These are phyloP conservation scores for Cheilosia urbana DNA, from an alignment of 2,888 invertebrate genomes.

Conservation along the genomic window DNA sequence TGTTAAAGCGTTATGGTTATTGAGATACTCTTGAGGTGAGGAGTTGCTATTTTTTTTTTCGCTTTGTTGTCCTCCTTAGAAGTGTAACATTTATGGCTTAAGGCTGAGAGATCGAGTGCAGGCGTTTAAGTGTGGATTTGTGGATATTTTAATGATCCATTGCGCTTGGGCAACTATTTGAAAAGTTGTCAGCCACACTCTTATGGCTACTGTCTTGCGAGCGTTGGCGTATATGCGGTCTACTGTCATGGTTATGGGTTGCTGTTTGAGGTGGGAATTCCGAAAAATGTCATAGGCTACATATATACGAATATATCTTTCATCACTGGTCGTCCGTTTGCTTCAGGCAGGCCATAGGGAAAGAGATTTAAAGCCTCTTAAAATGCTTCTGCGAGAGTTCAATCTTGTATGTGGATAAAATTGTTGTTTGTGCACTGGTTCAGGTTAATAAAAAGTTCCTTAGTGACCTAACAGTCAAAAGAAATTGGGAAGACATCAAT, in stretches of 20 bases:
- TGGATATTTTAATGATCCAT: conserved; percentile 12
- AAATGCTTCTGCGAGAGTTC: too few species aligned
- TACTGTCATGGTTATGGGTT: not conserved
- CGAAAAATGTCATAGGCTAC: too few species aligned
- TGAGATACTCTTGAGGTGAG: conserved; percentile 41
- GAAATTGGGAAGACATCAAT: too few species aligned
- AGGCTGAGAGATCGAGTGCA: conserved; percentile 7
- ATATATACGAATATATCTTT: too few species aligned
- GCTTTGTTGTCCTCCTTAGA: not conserved
- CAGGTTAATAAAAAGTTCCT: too few species aligned
- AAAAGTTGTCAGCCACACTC: conserved; percentile 28
- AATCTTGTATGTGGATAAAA: too few species aligned
- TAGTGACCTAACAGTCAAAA: too few species aligned
- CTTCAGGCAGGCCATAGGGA: too few species aligned
- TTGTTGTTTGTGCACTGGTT: too few species aligned
- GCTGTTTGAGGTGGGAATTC: not conserved
- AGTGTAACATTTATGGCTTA: conserved; percentile 30
- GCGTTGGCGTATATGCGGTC: not conserved
- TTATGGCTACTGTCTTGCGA: conserved; percentile 22
- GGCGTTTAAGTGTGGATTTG: conserved; percentile 25
- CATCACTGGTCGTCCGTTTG: too few species aligned
- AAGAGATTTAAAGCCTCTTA: too few species aligned
- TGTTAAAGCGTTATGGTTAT: conserved; percentile 40
- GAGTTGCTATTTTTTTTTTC: not conserved
- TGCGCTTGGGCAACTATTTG: conserved; percentile 31